Evolutionary conservation across 2,113 vertebrate species (phyloP).

Genomic region (Oncorhynchus keta): DNA sequence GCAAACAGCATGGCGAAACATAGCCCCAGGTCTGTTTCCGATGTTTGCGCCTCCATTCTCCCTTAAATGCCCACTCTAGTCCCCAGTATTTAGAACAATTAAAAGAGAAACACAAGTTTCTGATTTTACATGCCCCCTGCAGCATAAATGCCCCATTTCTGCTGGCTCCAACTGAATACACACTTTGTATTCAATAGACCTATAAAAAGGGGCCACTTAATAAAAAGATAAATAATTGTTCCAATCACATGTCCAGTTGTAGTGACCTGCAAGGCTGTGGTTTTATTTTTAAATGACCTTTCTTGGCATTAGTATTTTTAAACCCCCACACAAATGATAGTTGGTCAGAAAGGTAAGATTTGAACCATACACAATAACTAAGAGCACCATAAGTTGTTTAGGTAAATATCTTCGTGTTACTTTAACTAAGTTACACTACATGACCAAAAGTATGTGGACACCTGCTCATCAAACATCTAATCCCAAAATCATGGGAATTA

Average conservation of each 20-base stretch:
- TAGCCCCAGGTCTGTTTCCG: constrained; percentile 29
- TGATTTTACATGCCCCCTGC: constrained; percentile 11
- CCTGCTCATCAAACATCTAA: no score
- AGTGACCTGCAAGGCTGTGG: constrained; percentile 19
- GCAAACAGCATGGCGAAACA: constrained; percentile 5
- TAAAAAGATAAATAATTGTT: constrained; percentile 3
- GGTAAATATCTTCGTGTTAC: no score
- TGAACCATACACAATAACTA: background rate
- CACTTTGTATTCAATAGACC: constrained; percentile 9
- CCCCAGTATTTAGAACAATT: constrained; percentile 5
- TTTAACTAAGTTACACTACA: background rate
- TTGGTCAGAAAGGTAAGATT: background rate
- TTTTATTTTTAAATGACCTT: background rate
- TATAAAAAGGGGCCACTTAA: background rate
- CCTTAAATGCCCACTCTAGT: constrained; percentile 9
- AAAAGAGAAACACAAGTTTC: background rate
- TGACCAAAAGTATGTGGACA: no score
- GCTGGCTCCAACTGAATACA: constrained; percentile 18
- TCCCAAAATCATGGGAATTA: no score
- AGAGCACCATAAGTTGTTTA: no score
- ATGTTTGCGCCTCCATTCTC: constrained; percentile 5
- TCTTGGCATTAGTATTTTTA: constrained; percentile 6
- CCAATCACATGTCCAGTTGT: constrained; percentile 16
- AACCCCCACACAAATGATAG: background rate
- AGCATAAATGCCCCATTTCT: background rate